A percentile compares a stretch with the other conserved stretches of the same genome.
Evolutionary conservation across 2,113 vertebrate genomes (phyloP).

Genomic region (Oryctolagus cuniculus): DNA sequence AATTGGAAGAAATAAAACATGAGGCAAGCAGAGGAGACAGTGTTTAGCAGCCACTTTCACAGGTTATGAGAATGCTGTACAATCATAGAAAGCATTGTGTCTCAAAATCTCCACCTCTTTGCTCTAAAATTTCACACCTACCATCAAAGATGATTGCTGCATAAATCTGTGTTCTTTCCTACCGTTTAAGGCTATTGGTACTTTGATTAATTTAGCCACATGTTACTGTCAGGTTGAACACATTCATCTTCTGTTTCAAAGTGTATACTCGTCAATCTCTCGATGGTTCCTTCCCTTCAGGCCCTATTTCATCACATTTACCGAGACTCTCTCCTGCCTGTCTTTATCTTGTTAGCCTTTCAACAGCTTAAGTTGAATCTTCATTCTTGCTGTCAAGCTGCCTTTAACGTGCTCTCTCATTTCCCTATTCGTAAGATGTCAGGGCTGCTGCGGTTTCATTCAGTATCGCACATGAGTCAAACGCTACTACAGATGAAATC

Average conservation of each 20-base stretch:
- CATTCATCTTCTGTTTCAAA: constrained; percentile 91
- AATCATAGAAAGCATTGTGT: background rate
- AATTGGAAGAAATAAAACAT: background rate
- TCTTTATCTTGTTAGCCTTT: constrained; percentile 91
- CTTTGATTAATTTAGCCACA: constrained; percentile 92
- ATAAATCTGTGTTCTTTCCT: constrained; percentile 83
- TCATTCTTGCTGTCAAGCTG: constrained; percentile 87
- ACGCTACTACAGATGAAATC: constrained; percentile 64
- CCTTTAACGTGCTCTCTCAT: constrained; percentile 86
- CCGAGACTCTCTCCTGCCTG: constrained; percentile 88
- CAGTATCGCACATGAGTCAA: constrained; percentile 33
- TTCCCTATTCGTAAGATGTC: constrained; percentile 88
- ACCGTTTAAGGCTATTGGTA: constrained; percentile 83
- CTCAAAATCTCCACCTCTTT: constrained; percentile 41
- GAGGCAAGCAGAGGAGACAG: background rate
- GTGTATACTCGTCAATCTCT: constrained; percentile 91
- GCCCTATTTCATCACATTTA: constrained; percentile 91
- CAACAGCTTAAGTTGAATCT: constrained; percentile 89
- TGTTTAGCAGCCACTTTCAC: background rate
- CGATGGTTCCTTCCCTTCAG: constrained; percentile 93
- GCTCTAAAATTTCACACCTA: constrained; percentile 43
- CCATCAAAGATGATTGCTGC: constrained; percentile 69
- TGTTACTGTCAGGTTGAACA: constrained; percentile 95
- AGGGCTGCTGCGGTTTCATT: constrained; percentile 19
- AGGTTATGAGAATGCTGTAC: background rate